A percentile compares a stretch with the other conserved stretches of the same genome.
phyloP scores from a whole-genome alignment of 2,888 invertebrate genomes.

The Chalcosyrphus nemorum region DNA sequence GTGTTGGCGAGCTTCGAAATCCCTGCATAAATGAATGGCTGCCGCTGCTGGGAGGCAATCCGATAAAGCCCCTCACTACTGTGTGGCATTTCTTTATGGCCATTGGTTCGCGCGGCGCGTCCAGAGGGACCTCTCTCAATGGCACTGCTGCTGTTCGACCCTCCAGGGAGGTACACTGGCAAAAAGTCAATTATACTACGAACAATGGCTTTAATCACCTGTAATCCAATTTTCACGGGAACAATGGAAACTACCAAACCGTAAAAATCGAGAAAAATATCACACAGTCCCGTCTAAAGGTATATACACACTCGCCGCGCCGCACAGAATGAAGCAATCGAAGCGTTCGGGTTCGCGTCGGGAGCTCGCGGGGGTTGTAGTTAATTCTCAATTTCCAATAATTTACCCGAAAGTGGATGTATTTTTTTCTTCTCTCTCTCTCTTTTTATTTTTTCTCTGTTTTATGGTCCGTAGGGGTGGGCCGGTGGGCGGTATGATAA shows the following conservation, averaged over 20 bases:
- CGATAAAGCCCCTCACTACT: background rate
- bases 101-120: background rate
- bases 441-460: background rate
- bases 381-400: conserved; percentile 70
- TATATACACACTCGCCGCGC: background rate
- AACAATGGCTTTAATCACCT: conserved; percentile 71
- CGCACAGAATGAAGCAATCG: no score
- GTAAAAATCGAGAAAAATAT: conserved; percentile 1
- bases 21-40: conserved; percentile 10
- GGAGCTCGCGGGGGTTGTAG: conserved; percentile 4
- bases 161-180: conserved; percentile 9
- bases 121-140: conserved; percentile 25
- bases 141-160: background rate
- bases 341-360: no score
- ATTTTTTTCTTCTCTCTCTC: conserved; percentile 1
- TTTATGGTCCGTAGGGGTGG: background rate
- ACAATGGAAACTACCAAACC: conserved; percentile 55
- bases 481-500: conserved; percentile 38
- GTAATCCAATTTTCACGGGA: conserved; percentile 66
- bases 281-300: background rate
- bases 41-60: background rate
- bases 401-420: conserved; percentile 57
- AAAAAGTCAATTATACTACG: conserved; percentile 66
- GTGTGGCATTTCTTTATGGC: conserved; percentile 5
- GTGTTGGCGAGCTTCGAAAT: background rate